phyloP scores from a whole-genome alignment of 2,888 invertebrate species.

The Brachylomia viminalis region DNA sequence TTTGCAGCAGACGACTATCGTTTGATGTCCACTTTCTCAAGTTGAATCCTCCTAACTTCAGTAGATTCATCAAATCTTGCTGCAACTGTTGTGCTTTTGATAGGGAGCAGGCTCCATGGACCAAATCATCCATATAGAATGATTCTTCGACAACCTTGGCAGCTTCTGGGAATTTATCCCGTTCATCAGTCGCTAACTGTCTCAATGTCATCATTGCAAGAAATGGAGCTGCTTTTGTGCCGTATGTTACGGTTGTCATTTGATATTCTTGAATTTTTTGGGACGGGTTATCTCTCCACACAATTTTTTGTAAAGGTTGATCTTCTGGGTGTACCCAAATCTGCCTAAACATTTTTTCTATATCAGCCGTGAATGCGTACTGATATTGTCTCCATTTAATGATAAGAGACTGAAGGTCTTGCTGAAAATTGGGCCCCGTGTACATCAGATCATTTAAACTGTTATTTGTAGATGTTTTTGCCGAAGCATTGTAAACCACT shows the following conservation, averaged over 20 bases:
- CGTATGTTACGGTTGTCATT: neutral
- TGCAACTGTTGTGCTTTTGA: neutral
- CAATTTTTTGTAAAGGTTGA: constrained; percentile 15
- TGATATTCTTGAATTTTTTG: constrained; percentile 4
- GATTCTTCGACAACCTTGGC: neutral
- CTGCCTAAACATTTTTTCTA: constrained; percentile 3
- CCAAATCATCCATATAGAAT: neutral
- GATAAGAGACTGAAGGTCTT: too few species aligned
- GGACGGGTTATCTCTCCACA: constrained; percentile 7
- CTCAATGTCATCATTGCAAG: neutral
- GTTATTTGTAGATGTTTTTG: too few species aligned
- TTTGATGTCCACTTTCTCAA: constrained; percentile 14
- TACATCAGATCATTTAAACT: too few species aligned
- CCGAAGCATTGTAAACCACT: too few species aligned
- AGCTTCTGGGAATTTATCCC: neutral
- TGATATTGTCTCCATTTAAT: constrained; percentile 11
- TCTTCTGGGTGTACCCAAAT: constrained; percentile 14
- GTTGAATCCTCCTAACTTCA: constrained; percentile 8
- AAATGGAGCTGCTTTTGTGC: neutral
- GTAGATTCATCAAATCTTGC: constrained; percentile 13
- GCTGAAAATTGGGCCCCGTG: too few species aligned
- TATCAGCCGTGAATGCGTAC: neutral
- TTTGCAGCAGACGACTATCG: neutral
- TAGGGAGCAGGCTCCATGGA: neutral
- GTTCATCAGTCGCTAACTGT: neutral